Evolutionary conservation across 2,797 vertebrate genomes (phyloP).

Genomic region (Chaunax sp.): DNA sequence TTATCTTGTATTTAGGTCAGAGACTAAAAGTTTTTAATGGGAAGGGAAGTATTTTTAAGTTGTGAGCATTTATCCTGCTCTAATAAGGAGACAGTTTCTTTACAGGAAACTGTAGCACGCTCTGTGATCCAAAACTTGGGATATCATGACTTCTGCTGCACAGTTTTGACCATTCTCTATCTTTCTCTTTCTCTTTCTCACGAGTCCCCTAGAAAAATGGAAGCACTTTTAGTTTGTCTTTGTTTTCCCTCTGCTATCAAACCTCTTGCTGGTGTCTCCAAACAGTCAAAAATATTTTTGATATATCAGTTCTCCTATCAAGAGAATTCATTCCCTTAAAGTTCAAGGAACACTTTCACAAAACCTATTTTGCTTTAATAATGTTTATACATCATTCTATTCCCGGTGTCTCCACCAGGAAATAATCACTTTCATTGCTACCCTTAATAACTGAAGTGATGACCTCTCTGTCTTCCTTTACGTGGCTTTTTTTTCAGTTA

Average conservation of each 20-base stretch:
- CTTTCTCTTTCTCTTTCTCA: background rate
- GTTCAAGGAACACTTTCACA: background rate
- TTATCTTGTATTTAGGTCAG: too few relatives aligned
- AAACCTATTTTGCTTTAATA: too few relatives aligned
- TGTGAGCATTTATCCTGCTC: too few relatives aligned
- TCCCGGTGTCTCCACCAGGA: too few relatives aligned
- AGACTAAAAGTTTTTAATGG: background rate
- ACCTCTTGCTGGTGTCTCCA: background rate
- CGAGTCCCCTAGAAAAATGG: background rate
- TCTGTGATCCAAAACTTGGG: too few relatives aligned
- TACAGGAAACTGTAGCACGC: background rate
- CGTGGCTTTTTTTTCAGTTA: too few relatives aligned
- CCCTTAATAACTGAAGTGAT: too few relatives aligned
- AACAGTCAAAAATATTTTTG: too few relatives aligned
- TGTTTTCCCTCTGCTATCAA: background rate
- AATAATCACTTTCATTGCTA: too few relatives aligned
- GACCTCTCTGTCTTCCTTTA: too few relatives aligned
- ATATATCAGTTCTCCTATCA: too few relatives aligned
- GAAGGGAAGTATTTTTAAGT: background rate
- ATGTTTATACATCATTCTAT: too few relatives aligned
- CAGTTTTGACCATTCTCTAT: accelerated
- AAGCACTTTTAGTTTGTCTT: background rate
- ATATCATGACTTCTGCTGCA: background rate
- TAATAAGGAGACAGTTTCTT: background rate
- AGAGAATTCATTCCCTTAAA: background rate